Evolutionary conservation across 2,113 vertebrate species (phyloP).

Genomic region (Pungitius pungitius): DNA sequence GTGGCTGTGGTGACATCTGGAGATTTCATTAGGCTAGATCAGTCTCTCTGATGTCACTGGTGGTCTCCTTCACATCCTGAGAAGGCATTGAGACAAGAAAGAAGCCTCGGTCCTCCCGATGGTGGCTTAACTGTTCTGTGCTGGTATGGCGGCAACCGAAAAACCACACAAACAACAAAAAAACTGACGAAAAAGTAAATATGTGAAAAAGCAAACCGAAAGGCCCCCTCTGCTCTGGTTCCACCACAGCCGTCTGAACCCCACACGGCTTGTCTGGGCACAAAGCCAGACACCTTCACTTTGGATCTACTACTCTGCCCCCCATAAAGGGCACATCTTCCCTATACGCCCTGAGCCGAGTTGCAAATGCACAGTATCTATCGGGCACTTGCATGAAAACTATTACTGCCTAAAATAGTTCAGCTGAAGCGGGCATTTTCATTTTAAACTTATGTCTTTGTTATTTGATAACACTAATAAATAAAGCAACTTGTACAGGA

Average conservation of each 20-base stretch:
- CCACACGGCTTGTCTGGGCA: conserved; percentile 87
- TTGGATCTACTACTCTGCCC: conserved; percentile 74
- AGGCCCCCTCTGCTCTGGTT: conserved; percentile 81
- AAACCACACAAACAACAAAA: conserved; percentile 32
- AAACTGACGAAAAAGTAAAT: conserved; percentile 1
- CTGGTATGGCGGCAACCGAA: conserved; percentile 11
- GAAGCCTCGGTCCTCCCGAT: conserved; percentile 32
- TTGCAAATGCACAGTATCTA: too few relatives aligned
- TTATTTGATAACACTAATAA: too few relatives aligned
- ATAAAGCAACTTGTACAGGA: too few relatives aligned
- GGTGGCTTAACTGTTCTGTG: conserved; percentile 21
- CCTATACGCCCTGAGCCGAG: conserved; percentile 53
- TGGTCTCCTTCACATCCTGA: conserved; percentile 73
- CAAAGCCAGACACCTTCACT: conserved; percentile 79
- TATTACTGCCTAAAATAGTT: too few relatives aligned
- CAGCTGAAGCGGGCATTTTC: too few relatives aligned
- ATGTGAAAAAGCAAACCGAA: conserved; percentile 28
- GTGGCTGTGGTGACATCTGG: conserved; percentile 66
- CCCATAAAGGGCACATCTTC: conserved; percentile 78
- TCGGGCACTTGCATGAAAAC: too few relatives aligned
- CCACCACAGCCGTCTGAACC: conserved; percentile 87
- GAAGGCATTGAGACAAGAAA: conserved; percentile 43
- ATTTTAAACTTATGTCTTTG: too few relatives aligned
- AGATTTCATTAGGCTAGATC: conserved; percentile 71
- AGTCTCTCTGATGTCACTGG: conserved; percentile 66